Evolutionary conservation across 2,888 invertebrate genomes (phyloP).

Genomic region (Erebia ligea): DNA sequence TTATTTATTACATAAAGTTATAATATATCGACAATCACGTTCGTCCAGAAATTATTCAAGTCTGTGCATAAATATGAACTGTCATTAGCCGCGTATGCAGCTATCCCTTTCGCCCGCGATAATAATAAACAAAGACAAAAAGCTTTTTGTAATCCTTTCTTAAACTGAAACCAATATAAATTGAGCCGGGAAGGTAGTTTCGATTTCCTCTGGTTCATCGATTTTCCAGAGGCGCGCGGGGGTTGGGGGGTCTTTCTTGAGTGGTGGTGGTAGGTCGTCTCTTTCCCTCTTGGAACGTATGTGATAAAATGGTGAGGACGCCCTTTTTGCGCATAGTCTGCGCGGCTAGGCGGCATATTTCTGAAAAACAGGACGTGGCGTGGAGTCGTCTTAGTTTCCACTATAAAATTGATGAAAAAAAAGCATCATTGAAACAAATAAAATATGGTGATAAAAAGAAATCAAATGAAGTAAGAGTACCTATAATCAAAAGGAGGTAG

Average conservation of each 20-base stretch:
- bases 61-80: constrained; percentile 52
- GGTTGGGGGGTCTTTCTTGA: constrained; percentile 40
- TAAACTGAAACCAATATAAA: constrained; percentile 46
- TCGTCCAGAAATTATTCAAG: constrained; percentile 46
- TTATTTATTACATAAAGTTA: constrained; percentile 33
- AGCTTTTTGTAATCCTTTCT: constrained; percentile 54
- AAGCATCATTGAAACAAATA: background rate
- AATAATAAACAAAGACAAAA: constrained; percentile 70
- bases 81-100: constrained; percentile 48
- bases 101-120: constrained; percentile 57
- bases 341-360: constrained; percentile 81
- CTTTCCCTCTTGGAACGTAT: constrained; percentile 69
- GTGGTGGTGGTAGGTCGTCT: constrained; percentile 49
- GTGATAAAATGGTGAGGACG: constrained; percentile 76
- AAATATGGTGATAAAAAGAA: background rate
- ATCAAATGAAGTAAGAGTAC: background rate
- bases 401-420: no score
- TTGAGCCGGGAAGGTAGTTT: constrained; percentile 43
- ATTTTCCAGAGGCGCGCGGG: constrained; percentile 45
- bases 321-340: constrained; percentile 82
- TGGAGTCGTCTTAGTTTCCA: constrained; percentile 49
- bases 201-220: constrained; percentile 41
- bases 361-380: constrained; percentile 50
- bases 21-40: constrained; percentile 44
- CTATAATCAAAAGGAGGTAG: no score